phyloP scores from a whole-genome alignment of 2,113 vertebrate genomes.

The Calonectris borealis region DNA sequence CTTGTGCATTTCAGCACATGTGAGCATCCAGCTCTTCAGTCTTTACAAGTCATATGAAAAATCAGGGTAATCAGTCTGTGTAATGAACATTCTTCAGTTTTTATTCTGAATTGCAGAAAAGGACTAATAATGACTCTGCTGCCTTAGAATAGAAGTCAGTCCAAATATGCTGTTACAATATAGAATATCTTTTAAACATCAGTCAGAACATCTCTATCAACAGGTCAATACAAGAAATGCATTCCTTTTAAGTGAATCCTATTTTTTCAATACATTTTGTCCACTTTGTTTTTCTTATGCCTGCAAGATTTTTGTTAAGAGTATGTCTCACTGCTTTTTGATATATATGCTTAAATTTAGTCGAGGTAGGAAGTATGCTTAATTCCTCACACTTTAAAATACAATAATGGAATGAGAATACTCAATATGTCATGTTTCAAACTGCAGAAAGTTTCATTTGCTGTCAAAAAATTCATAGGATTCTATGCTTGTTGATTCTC shows the following conservation, averaged over 20 bases:
- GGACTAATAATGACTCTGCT: background rate
- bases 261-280: background rate
- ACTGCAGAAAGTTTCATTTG: background rate
- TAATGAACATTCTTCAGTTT: background rate
- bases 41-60: background rate
- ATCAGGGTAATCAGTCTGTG: background rate
- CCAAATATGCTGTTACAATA: background rate
- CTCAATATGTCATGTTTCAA: background rate
- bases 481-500: background rate
- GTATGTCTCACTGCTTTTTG: background rate
- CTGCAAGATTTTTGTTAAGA: background rate
- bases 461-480: background rate
- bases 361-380: background rate
- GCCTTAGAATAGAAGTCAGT: background rate
- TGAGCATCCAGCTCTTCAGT: background rate
- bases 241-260: background rate
- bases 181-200: background rate
- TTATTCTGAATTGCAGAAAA: background rate
- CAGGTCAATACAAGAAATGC: background rate
- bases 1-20: background rate
- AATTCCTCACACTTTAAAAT: background rate
- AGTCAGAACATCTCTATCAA: background rate
- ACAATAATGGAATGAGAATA: background rate
- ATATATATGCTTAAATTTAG: background rate
- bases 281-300: background rate